Evolutionary conservation across 2,888 invertebrate species (phyloP), one percentile per base, ranked within the genome.

Genomic region (Drosophila nr. fundita): DNA sequence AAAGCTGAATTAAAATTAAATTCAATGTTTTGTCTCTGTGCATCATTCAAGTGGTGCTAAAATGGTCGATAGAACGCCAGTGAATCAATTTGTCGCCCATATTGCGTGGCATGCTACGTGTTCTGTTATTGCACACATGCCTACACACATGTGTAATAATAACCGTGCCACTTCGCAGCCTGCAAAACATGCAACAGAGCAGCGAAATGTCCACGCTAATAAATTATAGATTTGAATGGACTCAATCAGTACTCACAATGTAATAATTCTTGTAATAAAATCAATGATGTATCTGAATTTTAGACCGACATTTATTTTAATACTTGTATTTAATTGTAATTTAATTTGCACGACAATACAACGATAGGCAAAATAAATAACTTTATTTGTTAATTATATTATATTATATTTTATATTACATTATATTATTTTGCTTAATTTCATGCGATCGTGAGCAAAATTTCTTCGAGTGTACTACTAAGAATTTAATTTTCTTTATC

Each of bases 1-100:
- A 48, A 66, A 70, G 64, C 21, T 49, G 61, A 53, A 58, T 64
- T 80, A 60, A 80, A 80, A 80, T 87, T 62, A 49, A 82, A 80
- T 83, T 69, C 30, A 40, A 60, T 54, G 55, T 45, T 74, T 69
- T 68, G 55, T 49, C 65, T 15, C 53, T 36, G 50, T 59, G 54
- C 8, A 36, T 27, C 42, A 52, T 57, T n/a, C 52, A 32, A 58
- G 40, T 45, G 59, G 36, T 21, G 30, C 34, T 24, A 27, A 50
- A 50, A 40, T 61, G 38, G 48, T 42, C 50, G 30, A 36, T 24
- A 36, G 36, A 30, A 50, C 45, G 36, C 42, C 61, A 48, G 65
- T 76, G 59, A 62, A 79, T 76, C 80, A 79, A 69, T 73, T 73
- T 67, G 52, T 61, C 62, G 72, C 68, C 67, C 71, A 58, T 64